phyloP scores from a whole-genome alignment of 2,113 vertebrate species.

The Emydura subglobosa region DNA sequence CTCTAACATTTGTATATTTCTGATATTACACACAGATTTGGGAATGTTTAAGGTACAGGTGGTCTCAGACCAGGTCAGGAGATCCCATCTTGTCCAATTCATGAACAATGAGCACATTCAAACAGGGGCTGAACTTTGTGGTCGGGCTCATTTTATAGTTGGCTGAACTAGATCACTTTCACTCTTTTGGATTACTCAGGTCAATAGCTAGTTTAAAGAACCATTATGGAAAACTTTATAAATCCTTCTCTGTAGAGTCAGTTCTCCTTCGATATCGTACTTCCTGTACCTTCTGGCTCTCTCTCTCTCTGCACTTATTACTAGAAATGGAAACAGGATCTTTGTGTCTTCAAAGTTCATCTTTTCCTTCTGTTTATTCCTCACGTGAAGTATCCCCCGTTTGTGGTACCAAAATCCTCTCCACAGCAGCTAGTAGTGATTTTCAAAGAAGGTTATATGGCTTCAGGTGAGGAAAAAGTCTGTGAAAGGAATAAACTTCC shows the following conservation, averaged over 20 bases:
- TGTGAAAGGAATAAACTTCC: slow-evolving; percentile 21
- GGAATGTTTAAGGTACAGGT: background rate
- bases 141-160: background rate
- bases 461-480: slow-evolving; percentile 38
- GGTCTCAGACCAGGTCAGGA: background rate
- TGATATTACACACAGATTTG: slow-evolving; percentile 5
- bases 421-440: slow-evolving; percentile 54
- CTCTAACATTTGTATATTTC: slow-evolving; percentile 6
- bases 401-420: slow-evolving; percentile 45
- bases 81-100: background rate
- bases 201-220: background rate
- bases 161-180: background rate
- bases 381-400: slow-evolving; percentile 37
- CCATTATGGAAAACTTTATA: background rate
- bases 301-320: slow-evolving; percentile 1
- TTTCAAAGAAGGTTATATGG: slow-evolving; percentile 40
- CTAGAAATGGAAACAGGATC: background rate
- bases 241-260: background rate
- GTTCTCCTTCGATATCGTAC: slow-evolving; percentile 32
- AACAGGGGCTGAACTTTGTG: background rate
- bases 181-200: slow-evolving; percentile 23
- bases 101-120: background rate
- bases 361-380: background rate
- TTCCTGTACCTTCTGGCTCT: background rate
- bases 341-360: background rate